A percentile compares a stretch with the other conserved stretches of the same genome.
Conservation (phyloP, 2,888 invertebrate species). For the Galeopsomyia nigrocyanea region DNA sequence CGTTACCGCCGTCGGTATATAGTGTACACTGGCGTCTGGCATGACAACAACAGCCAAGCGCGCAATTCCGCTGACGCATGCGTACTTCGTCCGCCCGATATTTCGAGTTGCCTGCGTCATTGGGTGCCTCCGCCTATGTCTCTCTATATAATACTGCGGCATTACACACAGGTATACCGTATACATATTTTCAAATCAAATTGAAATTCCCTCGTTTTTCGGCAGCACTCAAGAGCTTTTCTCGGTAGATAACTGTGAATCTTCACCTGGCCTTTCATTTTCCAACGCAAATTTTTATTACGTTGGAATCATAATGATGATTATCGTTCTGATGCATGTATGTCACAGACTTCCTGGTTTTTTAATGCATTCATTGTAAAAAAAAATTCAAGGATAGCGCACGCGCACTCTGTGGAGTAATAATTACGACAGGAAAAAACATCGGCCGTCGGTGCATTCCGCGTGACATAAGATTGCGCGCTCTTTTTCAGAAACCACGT, state of each 20-base stretch:
- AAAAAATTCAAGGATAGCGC: not conserved
- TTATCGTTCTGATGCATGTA: too few relatives aligned
- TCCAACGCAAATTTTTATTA: too few relatives aligned
- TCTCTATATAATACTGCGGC: slow-evolving; percentile 18
- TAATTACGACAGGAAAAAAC: too few relatives aligned
- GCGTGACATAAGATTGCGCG: slow-evolving; percentile 35
- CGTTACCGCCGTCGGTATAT: slow-evolving; percentile 43
- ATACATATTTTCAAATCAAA: slow-evolving; percentile 38
- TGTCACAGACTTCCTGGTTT: not conserved
- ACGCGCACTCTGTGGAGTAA: too few relatives aligned
- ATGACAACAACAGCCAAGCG: not conserved
- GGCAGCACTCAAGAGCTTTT: too few relatives aligned
- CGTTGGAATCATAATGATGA: too few relatives aligned
- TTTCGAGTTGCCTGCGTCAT: slow-evolving; percentile 18
- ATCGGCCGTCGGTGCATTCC: not conserved
- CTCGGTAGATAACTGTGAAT: too few relatives aligned
- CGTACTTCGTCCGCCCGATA: not conserved
- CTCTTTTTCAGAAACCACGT: slow-evolving; percentile 35
- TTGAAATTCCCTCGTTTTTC: slow-evolving; percentile 35
- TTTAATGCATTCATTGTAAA: not conserved
- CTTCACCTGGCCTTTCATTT: too few relatives aligned
- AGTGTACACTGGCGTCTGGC: not conserved
- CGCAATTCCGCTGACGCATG: slow-evolving; percentile 9
- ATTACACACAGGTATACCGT: not conserved
- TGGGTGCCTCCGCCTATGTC: not conserved